Evolutionary conservation across 2,888 invertebrate species (phyloP).

Genomic region (Lampropteryx suffumata): DNA sequence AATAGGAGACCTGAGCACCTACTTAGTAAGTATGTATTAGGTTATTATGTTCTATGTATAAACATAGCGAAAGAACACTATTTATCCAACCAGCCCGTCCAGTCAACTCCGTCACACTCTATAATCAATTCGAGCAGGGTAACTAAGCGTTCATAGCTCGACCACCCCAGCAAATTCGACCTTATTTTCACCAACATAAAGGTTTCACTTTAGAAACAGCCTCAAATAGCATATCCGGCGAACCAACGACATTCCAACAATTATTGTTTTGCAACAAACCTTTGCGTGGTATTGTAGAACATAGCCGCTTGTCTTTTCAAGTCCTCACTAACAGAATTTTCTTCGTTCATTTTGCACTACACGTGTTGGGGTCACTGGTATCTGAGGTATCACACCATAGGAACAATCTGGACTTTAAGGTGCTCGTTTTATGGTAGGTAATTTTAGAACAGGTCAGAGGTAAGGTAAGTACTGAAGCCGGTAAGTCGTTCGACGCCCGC

Average conservation of each 20-base stretch:
- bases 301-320: conserved; percentile 75
- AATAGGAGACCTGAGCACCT: no score
- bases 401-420: conserved; percentile 28
- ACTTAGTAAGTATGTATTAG: no score
- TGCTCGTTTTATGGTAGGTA: conserved; percentile 29
- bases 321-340: conserved; percentile 68
- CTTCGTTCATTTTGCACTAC: conserved; percentile 65
- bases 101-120: conserved; percentile 5
- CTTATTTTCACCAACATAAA: conserved; percentile 17
- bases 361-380: conserved; percentile 41
- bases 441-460: conserved; percentile 39
- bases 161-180: conserved; percentile 17
- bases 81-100: conserved; percentile 1
- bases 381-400: conserved; percentile 24
- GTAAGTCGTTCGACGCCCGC: conserved; percentile 72
- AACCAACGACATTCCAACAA: conserved; percentile 35
- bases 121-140: conserved; percentile 15
- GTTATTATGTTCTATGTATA: no score
- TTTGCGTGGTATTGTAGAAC: conserved; percentile 76
- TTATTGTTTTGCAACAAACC: conserved; percentile 58
- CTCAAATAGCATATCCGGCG: conserved; percentile 41
- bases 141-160: background rate
- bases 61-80: background rate
- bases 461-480: conserved; percentile 50
- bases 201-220: conserved; percentile 1